These are phyloP conservation scores for Actinemys pallida DNA, from an alignment of 2,113 vertebrate species.

Conservation along the genomic window DNA sequence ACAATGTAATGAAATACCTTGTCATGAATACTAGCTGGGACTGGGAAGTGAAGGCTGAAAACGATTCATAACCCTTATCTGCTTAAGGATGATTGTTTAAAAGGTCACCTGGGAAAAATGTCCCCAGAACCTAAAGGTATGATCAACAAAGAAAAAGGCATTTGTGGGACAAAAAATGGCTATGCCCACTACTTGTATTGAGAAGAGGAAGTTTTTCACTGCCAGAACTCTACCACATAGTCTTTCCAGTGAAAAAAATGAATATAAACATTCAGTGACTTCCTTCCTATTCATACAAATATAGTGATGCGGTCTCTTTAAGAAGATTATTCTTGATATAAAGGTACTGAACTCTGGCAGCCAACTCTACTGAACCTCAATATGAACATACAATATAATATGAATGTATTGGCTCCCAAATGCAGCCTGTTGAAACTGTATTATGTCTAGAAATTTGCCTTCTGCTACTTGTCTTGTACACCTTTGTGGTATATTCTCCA, in stretches of 20 bases:
- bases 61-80: conserved; percentile 60
- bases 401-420: not conserved
- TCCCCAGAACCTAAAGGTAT: not conserved
- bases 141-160: not conserved
- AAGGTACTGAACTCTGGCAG: not conserved
- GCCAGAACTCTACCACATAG: not conserved
- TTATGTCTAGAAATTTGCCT: not conserved
- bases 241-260: not conserved
- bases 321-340: not conserved
- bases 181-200: not conserved
- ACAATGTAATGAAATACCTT: conserved; percentile 17
- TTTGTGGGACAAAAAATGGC: not conserved
- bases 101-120: conserved; percentile 43
- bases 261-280: not conserved
- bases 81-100: conserved; percentile 32
- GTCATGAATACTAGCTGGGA: conserved; percentile 36
- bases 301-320: too few species aligned
- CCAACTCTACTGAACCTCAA: not conserved
- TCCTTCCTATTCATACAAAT: not conserved
- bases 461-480: not conserved
- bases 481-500: not conserved
- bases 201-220: not conserved
- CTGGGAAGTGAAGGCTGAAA: conserved; percentile 35
- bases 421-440: not conserved
- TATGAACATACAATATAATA: not conserved